Evolutionary conservation across 37 sponge, comb jelly and placozoan species (phyloP).

Genomic region (Dysidea cf. avara): DNA sequence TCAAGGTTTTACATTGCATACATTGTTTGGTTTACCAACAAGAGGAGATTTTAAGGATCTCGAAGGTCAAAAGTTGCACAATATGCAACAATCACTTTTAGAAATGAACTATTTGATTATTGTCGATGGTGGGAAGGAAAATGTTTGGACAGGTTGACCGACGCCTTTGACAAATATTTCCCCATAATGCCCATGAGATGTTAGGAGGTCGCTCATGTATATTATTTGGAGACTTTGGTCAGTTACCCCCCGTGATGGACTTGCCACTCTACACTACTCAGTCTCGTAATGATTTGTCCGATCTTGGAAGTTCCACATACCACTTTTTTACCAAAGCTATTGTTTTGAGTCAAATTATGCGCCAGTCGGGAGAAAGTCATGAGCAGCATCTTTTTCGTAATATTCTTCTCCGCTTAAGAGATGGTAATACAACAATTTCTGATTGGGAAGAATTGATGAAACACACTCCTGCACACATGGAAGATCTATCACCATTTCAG

Average conservation of each 20-base stretch:
- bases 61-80: neutral
- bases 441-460: constrained; percentile 37
- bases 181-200: constrained; percentile 2
- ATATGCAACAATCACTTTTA: neutral
- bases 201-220: constrained; percentile 24
- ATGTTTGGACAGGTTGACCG: constrained; percentile 30
- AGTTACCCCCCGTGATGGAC: constrained; percentile 32
- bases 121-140: constrained; percentile 52
- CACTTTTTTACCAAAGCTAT: neutral
- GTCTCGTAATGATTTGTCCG: constrained; percentile 4
- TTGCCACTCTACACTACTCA: constrained; percentile 20
- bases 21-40: neutral
- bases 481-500: neutral
- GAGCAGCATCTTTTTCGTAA: constrained; percentile 10
- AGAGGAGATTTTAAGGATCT: constrained; percentile 1
- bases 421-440: constrained; percentile 15
- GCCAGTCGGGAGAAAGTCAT: constrained; percentile 21
- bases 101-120: constrained; percentile 36
- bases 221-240: constrained; percentile 34
- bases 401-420: constrained; percentile 16
- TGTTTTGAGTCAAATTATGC: constrained; percentile 9
- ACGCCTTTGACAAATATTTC: constrained; percentile 2
- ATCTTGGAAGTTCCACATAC: constrained; percentile 11
- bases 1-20: neutral
- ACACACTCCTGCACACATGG: neutral